Evolutionary conservation across 2,888 invertebrate species (phyloP).

Genomic region (Thecophora atra): DNA sequence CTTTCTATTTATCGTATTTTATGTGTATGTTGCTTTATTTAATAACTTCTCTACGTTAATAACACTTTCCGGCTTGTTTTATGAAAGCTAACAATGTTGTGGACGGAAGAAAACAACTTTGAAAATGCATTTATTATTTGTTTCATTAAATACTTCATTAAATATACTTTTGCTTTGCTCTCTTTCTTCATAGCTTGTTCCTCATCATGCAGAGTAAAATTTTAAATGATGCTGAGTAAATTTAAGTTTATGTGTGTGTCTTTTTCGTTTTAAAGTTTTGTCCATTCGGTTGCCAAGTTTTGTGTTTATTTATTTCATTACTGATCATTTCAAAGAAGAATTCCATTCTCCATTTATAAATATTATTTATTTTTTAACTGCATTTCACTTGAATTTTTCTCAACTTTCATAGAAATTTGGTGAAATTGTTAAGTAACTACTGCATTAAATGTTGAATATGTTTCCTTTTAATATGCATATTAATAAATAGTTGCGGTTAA

Average conservation of each 20-base stretch:
- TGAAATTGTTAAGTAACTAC: slow-evolving; percentile 22
- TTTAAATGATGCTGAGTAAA: too few species aligned
- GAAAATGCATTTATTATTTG: slow-evolving; percentile 41
- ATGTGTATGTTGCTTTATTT: slow-evolving; percentile 42
- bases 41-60: slow-evolving; percentile 37
- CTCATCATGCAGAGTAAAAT: too few species aligned
- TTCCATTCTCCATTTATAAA: too few species aligned
- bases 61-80: slow-evolving; percentile 47
- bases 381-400: not conserved
- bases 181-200: not conserved
- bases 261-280: not conserved
- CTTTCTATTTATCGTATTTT: slow-evolving; percentile 35
- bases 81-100: slow-evolving; percentile 66
- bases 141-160: not conserved
- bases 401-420: slow-evolving; percentile 15
- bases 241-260: not conserved
- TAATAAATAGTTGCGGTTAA: slow-evolving; percentile 22
- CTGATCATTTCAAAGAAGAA: too few species aligned
- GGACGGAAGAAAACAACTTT: slow-evolving; percentile 65
- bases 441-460: slow-evolving; percentile 4
- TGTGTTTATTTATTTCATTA: not conserved
- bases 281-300: not conserved
- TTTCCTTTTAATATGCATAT: not conserved
- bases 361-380: too few species aligned
- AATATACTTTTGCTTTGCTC: not conserved